phyloP scores from a whole-genome alignment of 2,888 invertebrate species.

The Merodon equestris region DNA sequence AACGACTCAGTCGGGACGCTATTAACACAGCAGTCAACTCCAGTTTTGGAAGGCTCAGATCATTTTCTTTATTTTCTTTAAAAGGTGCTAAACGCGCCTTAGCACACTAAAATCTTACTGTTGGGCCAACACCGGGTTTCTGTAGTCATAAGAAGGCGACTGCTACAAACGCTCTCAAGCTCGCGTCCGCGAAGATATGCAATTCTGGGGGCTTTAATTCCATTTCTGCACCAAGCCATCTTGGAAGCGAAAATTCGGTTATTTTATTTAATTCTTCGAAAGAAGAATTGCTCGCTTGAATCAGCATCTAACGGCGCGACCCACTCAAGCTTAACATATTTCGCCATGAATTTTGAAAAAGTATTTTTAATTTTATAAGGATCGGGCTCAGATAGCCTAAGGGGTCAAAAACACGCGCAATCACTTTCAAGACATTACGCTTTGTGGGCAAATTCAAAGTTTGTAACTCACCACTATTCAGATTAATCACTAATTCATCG shows the following conservation, averaged over 20 bases:
- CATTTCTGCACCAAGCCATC: conserved; percentile 1
- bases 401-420: conserved; percentile 13
- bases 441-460: too few relatives aligned
- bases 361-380: conserved; percentile 11
- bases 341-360: conserved; percentile 4
- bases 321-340: conserved; percentile 4
- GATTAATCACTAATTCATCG: conserved; percentile 12
- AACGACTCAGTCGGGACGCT: conserved; percentile 12
- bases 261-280: not conserved
- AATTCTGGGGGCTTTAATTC: not conserved
- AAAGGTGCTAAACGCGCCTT: conserved; percentile 10
- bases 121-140: not conserved
- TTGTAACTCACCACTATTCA: conserved; percentile 6
- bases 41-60: conserved; percentile 1
- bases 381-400: conserved; percentile 13
- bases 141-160: conserved; percentile 8
- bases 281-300: not conserved
- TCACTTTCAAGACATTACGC: conserved; percentile 17
- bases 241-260: not conserved
- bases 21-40: conserved; percentile 13
- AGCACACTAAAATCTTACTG: conserved; percentile 8
- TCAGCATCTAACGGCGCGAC: too few relatives aligned
- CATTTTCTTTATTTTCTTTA: conserved; percentile 2
- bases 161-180: conserved; percentile 7
- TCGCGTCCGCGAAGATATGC: conserved; percentile 17